Percentiles rank a stretch among this genome's conserved stretches.
Evolutionary conservation across 2,113 vertebrate species (phyloP).

Genomic region (Malurus melanocephalus): DNA sequence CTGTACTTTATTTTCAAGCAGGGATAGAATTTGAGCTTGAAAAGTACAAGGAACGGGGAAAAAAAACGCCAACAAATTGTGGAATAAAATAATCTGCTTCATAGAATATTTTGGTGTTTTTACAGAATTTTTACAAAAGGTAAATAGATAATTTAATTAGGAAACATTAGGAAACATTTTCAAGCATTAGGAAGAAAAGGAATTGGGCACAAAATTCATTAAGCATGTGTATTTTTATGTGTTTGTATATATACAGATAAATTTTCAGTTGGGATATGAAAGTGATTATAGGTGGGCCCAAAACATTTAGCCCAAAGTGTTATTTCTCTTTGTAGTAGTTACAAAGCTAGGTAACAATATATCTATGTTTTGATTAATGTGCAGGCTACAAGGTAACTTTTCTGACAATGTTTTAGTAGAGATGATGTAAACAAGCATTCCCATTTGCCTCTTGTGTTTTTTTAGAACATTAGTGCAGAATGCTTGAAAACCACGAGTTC

Average conservation of each 20-base stretch:
- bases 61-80: background rate
- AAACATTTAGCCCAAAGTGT: background rate
- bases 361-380: background rate
- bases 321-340: background rate
- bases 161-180: background rate
- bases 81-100: background rate
- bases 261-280: background rate
- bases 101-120: background rate
- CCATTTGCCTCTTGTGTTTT: background rate
- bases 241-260: background rate
- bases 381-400: background rate
- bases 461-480: background rate
- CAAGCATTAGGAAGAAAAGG: background rate
- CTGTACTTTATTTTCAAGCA: background rate
- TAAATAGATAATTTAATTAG: background rate
- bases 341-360: background rate
- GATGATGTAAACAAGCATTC: background rate
- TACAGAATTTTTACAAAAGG: background rate
- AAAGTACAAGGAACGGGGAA: background rate
- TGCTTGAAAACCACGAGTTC: background rate
- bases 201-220: background rate
- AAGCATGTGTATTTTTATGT: fast-evolving
- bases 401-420: background rate
- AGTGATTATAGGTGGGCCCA: background rate
- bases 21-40: background rate